Evolutionary conservation across 2,888 invertebrate genomes (phyloP), one percentile per base, ranked within the genome.

Genomic region (Orthosia gothica): DNA sequence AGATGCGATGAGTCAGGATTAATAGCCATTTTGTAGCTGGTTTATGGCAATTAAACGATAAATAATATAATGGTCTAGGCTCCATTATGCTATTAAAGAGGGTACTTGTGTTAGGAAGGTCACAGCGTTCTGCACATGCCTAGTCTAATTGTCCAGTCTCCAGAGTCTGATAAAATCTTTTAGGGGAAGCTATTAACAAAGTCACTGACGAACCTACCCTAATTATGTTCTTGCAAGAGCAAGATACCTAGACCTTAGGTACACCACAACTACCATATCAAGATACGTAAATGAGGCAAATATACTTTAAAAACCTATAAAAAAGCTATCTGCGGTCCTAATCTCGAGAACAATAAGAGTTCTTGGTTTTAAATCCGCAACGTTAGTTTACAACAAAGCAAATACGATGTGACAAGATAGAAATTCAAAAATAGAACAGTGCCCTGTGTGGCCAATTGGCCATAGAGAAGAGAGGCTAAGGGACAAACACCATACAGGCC

Each of bases 1-100:
- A 65, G 75, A 76, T 70, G 79, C 61, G 26, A 40, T 77, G 71
- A 82, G 57, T 62, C 67, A 64, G 32, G 50, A 76, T 58, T 70
- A n/a, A 32, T 15, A 57, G 32, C 9, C 40, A 59, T 50, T 63
- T 49, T 16, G 61, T 55, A 55, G 55, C 55, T 23, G 23, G 26
- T 52, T 40, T 58, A 68, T 32, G n/a, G 26, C 49, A 58, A 52
- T 52, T 40, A 32, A 70, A 20, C 50, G 0, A n/a, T 26, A 12
- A 49, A 54, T 61, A 20, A 9, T 54, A 15, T 23, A 26, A 47
- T 52, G 18, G 5, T 12, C 7, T 55, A 5, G 5, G 13, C 11
- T 20, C 12, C 13, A 5, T 5, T 59, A n/a, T 9, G 11, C 2
- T 32, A 26, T n/a, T 40, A 9, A 40, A 40, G 13, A 40, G n/a